Evolutionary conservation across 2,113 vertebrate species (phyloP).

Genomic region (Oryzias melastigma): DNA sequence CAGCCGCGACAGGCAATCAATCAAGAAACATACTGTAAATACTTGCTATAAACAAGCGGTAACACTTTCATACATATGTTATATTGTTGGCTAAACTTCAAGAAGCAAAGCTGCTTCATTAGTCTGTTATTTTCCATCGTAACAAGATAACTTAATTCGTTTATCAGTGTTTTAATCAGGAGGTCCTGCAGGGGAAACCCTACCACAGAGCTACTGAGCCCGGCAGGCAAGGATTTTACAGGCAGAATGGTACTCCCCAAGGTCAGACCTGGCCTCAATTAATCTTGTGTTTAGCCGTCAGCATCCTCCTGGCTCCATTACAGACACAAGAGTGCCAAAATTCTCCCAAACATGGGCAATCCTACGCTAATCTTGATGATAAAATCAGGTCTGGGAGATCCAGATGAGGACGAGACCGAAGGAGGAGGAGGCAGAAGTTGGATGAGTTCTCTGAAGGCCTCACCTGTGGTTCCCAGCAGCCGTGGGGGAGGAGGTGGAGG

Average conservation of each 20-base stretch:
- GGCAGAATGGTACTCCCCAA: constrained; percentile 72
- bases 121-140: constrained; percentile 63
- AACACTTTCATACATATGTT: constrained; percentile 18
- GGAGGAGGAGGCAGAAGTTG: constrained; percentile 28
- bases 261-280: constrained; percentile 70
- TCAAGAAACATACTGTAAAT: constrained; percentile 17
- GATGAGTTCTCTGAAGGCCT: constrained; percentile 47
- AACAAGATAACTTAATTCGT: constrained; percentile 74
- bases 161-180: constrained; percentile 71
- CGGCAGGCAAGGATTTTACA: constrained; percentile 72
- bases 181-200: constrained; percentile 67
- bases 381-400: constrained; percentile 1
- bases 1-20: constrained; percentile 35
- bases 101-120: constrained; percentile 63
- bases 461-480: constrained; percentile 84
- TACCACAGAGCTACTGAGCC: constrained; percentile 64
- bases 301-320: constrained; percentile 60
- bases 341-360: constrained; percentile 17
- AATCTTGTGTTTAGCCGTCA: constrained; percentile 69
- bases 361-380: constrained; percentile 10
- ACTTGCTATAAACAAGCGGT: constrained; percentile 16
- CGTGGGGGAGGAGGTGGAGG: constrained; percentile 90
- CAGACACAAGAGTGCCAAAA: constrained; percentile 33
- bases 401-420: constrained; percentile 23
- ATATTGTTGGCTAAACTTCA: constrained; percentile 52